Conservation (phyloP, 2,888 invertebrate genomes). For the Fragum fragum region DNA sequence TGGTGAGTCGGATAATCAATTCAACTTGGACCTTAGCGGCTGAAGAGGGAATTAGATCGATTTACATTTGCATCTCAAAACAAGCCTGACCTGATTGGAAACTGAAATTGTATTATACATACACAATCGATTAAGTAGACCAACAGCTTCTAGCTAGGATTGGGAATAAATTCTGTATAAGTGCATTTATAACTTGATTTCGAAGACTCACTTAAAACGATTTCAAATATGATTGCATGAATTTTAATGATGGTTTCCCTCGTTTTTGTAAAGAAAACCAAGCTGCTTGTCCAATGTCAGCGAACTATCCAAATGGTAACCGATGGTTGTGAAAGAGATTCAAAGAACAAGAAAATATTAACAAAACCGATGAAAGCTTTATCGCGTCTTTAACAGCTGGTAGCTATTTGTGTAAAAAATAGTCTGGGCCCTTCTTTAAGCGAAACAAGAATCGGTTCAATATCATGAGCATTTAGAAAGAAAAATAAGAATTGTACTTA, state of each 20-base stretch:
- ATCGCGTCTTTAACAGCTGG: slow-evolving; percentile 7
- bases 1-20: background rate
- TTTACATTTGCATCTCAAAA: slow-evolving; percentile 21
- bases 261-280: too few relatives aligned
- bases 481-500: too few relatives aligned
- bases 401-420: slow-evolving; percentile 1
- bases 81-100: slow-evolving; percentile 2
- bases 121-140: slow-evolving; percentile 14
- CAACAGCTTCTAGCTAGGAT: background rate
- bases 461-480: too few relatives aligned
- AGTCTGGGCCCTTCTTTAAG: background rate
- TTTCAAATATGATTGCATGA: too few relatives aligned
- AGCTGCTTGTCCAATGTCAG: too few relatives aligned
- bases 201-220: too few relatives aligned
- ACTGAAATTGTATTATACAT: slow-evolving; percentile 4
- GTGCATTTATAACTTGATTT: too few relatives aligned
- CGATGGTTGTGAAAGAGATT: too few relatives aligned
- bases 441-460: too few relatives aligned
- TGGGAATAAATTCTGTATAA: too few relatives aligned
- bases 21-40: background rate
- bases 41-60: slow-evolving; percentile 14
- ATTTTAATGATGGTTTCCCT: too few relatives aligned
- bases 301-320: too few relatives aligned
- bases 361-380: background rate
- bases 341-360: background rate